Conservation (phyloP, 2,888 invertebrate genomes). For the Drosophila siamana region DNA sequence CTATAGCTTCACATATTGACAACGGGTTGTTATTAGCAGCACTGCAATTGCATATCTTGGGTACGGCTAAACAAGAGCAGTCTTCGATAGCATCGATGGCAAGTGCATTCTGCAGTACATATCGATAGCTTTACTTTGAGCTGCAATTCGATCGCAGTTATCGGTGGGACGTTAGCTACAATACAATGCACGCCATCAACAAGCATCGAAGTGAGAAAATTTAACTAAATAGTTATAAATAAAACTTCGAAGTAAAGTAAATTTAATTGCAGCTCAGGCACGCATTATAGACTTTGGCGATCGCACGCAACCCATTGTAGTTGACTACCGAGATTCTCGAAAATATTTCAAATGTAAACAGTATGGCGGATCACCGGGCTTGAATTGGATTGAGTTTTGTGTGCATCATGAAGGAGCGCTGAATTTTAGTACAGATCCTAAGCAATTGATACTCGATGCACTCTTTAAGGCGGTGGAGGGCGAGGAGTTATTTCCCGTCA, state of each 20-base stretch:
- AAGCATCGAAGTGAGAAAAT: not conserved
- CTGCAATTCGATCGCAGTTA: not conserved
- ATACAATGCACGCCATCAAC: not conserved
- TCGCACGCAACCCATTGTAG: constrained; percentile 60
- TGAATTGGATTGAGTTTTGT: constrained; percentile 79
- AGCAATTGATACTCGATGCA: constrained; percentile 65
- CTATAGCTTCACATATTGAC: no score
- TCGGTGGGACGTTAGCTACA: not conserved
- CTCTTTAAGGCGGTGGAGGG: constrained; percentile 74
- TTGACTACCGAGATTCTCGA: constrained; percentile 61
- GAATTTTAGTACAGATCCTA: constrained; percentile 50
- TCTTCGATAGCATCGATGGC: no score
- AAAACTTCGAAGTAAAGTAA: not conserved
- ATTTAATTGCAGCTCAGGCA: constrained; percentile 23
- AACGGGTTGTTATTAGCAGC: no score
- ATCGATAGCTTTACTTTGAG: not conserved
- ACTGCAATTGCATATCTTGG: no score
- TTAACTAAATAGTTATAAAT: not conserved
- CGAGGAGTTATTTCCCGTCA: constrained; percentile 80
- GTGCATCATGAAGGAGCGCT: constrained; percentile 75
- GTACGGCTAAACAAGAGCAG: no score
- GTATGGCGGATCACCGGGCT: constrained; percentile 65
- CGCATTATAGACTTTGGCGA: constrained; percentile 40
- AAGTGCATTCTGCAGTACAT: not conserved
- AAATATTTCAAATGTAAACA: constrained; percentile 67